Evolutionary conservation across 2,888 invertebrate species (phyloP).

Genomic region (Dioctria rufipes): DNA sequence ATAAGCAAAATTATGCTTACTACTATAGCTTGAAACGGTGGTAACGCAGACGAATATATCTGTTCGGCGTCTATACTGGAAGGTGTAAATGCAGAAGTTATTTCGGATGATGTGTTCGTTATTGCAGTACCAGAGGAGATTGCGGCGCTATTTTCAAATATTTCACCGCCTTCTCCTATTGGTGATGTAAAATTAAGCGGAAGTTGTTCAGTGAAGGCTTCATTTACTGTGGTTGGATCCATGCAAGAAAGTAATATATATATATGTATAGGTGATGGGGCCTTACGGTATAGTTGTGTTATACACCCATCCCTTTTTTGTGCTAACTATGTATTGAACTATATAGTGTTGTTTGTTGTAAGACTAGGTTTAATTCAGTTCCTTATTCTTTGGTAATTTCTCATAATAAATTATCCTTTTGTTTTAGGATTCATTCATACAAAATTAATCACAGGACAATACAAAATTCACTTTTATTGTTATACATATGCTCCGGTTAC

Average conservation of each 20-base stretch:
- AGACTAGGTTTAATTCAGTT: constrained; percentile 8
- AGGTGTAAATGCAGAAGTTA: constrained; percentile 47
- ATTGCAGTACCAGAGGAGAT: constrained; percentile 34
- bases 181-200: constrained; percentile 54
- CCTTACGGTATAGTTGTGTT: constrained; percentile 41
- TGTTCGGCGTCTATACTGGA: constrained; percentile 36
- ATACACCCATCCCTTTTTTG: constrained; percentile 59
- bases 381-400: constrained; percentile 5
- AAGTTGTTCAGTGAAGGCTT: constrained; percentile 57
- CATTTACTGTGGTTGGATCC: constrained; percentile 60
- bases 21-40: constrained; percentile 75
- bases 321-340: not conserved
- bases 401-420: constrained; percentile 23
- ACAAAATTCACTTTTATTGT: constrained; percentile 6
- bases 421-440: not conserved
- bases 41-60: constrained; percentile 51
- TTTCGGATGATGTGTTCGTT: constrained; percentile 33
- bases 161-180: constrained; percentile 54
- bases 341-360: not conserved
- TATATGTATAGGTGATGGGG: constrained; percentile 40
- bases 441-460: constrained; percentile 14
- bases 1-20: constrained; percentile 82
- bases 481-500: constrained; percentile 22
- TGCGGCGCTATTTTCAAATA: constrained; percentile 46
- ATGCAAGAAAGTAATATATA: constrained; percentile 58